Evolutionary conservation across 2,113 vertebrate species (phyloP).

Genomic region (Chascanopsetta lugubris): DNA sequence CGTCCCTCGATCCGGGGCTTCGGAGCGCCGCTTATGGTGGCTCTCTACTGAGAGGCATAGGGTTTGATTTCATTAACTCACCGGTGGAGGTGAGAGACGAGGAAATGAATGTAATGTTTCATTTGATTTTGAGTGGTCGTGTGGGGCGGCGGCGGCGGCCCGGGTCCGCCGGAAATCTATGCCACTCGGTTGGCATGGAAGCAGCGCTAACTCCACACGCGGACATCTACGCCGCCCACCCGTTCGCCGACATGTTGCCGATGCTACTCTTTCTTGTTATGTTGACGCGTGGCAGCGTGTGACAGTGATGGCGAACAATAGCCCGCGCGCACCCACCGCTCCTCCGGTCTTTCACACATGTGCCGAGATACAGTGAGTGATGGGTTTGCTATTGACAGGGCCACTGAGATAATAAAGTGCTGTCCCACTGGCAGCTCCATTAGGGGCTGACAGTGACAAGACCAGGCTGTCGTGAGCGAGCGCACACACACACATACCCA

Average conservation of each 20-base stretch:
- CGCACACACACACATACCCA: constrained; percentile 36
- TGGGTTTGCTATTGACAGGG: constrained; percentile 79
- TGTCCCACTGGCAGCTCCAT: constrained; percentile 80
- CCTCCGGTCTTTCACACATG: constrained; percentile 9
- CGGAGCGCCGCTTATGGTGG: constrained; percentile 65
- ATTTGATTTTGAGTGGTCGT: constrained; percentile 72
- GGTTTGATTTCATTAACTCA: constrained; percentile 77
- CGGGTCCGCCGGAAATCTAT: constrained; percentile 44
- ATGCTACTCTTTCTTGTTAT: constrained; percentile 65
- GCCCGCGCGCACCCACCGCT: constrained; percentile 38
- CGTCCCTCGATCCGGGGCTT: constrained; percentile 64
- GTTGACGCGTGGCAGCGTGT: constrained; percentile 63
- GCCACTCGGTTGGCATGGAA: constrained; percentile 44
- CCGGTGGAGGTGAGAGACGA: constrained; percentile 61
- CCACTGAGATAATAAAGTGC: constrained; percentile 82
- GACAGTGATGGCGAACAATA: constrained; percentile 66
- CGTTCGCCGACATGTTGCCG: constrained; percentile 12
- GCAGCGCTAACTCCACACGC: constrained; percentile 32
- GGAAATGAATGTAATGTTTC: constrained; percentile 75
- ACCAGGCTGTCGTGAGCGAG: constrained; percentile 61
- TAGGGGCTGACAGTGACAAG: constrained; percentile 80
- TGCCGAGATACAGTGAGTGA: constrained; percentile 65
- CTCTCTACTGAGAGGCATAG: constrained; percentile 70
- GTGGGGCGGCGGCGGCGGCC: constrained; percentile 45
- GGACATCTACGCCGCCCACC: constrained; percentile 9